A percentile compares a stretch with the other conserved stretches of the same genome.
Evolutionary conservation across 1,140 invertebrate species (phyloP).

Genomic region (Drosophila novamexicana): DNA sequence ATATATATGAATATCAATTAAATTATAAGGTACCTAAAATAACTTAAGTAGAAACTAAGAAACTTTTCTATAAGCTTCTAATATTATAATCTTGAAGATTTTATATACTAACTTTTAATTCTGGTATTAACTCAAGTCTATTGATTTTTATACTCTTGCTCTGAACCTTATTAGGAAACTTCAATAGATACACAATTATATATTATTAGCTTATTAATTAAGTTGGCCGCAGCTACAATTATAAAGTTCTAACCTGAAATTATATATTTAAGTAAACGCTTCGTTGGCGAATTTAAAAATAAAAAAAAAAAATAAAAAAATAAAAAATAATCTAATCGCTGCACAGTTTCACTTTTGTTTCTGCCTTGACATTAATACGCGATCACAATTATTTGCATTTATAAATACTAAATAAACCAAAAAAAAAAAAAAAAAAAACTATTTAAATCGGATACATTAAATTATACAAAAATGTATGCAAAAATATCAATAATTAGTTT

Average conservation of each 20-base stretch:
- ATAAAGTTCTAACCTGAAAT: neutral
- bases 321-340: conserved; percentile 1
- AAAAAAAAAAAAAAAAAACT: neutral
- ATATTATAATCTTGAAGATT: no score
- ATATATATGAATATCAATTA: no score
- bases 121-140: no score
- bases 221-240: conserved; percentile 7
- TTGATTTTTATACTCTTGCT: neutral
- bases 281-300: neutral
- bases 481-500: conserved; percentile 36
- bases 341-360: conserved; percentile 36
- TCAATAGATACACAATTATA: neutral
- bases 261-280: neutral
- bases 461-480: conserved; percentile 18
- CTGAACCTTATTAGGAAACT: neutral
- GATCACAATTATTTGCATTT: conserved; percentile 27
- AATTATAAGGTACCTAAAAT: no score
- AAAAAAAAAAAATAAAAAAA: neutral
- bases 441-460: conserved; percentile 41
- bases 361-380: conserved; percentile 42
- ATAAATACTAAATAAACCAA: conserved; percentile 1
- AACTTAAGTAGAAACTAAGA: no score
- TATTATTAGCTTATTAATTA: neutral
- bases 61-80: no score
- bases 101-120: no score